phyloP scores from a whole-genome alignment of 2,888 invertebrate genomes.

The Crepidodera aurea region DNA sequence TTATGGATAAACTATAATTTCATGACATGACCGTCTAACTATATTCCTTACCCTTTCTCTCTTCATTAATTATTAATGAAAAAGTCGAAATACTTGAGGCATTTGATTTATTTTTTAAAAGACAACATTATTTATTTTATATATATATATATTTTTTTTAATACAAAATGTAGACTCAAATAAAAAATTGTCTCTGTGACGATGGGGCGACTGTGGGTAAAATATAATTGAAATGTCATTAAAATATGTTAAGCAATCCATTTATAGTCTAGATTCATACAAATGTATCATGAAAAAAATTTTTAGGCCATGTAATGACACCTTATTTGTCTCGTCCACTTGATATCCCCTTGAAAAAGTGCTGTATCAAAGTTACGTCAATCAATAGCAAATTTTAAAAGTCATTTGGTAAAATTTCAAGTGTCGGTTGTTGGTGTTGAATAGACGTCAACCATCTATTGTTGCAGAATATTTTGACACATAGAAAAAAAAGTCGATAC shows the following conservation, averaged over 20 bases:
- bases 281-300: too few relatives aligned
- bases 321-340: conserved; percentile 31
- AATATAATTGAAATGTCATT: too few relatives aligned
- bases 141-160: too few relatives aligned
- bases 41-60: neutral
- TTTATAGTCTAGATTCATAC: too few relatives aligned
- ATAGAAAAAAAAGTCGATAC: conserved; percentile 41
- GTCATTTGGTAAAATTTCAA: conserved; percentile 47
- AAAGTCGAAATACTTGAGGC: neutral
- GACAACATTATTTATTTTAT: too few relatives aligned
- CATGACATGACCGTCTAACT: conserved; percentile 10
- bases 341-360: conserved; percentile 36
- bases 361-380: conserved; percentile 42
- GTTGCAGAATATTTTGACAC: conserved; percentile 48
- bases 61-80: conserved; percentile 2
- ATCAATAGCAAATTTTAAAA: conserved; percentile 47
- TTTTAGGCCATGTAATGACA: too few relatives aligned
- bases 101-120: too few relatives aligned
- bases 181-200: too few relatives aligned
- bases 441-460: conserved; percentile 44
- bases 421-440: conserved; percentile 38
- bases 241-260: too few relatives aligned
- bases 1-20: conserved; percentile 11
- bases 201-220: too few relatives aligned
- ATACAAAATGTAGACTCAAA: too few relatives aligned